Conservation (phyloP, 2,888 invertebrate genomes). For the Orgyia antiqua region DNA sequence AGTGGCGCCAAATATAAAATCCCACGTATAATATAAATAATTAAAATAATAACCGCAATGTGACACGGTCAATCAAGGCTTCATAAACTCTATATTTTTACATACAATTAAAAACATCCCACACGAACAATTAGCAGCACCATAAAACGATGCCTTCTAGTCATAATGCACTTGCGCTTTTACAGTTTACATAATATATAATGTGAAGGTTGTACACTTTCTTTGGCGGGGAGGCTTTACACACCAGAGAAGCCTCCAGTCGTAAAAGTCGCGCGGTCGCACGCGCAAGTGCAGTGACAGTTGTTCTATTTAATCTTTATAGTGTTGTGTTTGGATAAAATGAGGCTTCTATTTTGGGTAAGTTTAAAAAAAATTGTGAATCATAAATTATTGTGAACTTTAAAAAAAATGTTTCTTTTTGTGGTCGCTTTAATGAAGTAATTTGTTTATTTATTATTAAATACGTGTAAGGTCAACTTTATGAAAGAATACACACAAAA, state of each 20-base stretch:
- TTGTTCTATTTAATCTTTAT: slow-evolving; percentile 38
- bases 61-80: slow-evolving; percentile 3
- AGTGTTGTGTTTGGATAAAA: slow-evolving; percentile 68
- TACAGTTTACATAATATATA: slow-evolving; percentile 65
- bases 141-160: slow-evolving; percentile 25
- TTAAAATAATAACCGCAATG: slow-evolving; percentile 4
- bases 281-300: slow-evolving; percentile 68
- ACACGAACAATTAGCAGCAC: slow-evolving; percentile 8
- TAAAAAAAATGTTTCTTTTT: neutral
- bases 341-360: slow-evolving; percentile 72
- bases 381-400: neutral
- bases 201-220: slow-evolving; percentile 69
- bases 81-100: neutral
- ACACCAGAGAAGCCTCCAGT: slow-evolving; percentile 46
- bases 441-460: too few species aligned
- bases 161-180: slow-evolving; percentile 59
- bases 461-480: too few species aligned
- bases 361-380: slow-evolving; percentile 28
- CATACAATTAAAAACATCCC: slow-evolving; percentile 3
- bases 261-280: slow-evolving; percentile 54
- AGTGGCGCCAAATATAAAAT: too few species aligned
- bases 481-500: too few species aligned
- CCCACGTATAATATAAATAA: too few species aligned
- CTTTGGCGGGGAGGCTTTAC: slow-evolving; percentile 60
- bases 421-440: too few species aligned